A percentile compares a stretch with the other conserved stretches of the same genome.
Evolutionary conservation across 2,797 vertebrate genomes (phyloP).

Genomic region (Syncerus caffer): DNA sequence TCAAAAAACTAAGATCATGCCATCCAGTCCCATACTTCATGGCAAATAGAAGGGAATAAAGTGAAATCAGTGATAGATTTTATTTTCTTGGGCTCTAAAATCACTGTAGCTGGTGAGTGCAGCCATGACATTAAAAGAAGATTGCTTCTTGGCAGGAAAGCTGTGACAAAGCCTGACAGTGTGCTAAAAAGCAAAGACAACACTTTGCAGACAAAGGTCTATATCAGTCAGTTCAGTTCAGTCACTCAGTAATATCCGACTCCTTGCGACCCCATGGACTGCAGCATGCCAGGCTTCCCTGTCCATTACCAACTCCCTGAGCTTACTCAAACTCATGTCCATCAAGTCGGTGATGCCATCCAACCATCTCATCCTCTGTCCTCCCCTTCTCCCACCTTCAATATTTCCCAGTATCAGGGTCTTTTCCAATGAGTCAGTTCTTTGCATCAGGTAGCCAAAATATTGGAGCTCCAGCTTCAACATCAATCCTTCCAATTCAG

Average conservation of each 20-base stretch:
- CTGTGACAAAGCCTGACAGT: background rate
- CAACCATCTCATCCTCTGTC: background rate
- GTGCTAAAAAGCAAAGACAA: background rate
- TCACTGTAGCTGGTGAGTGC: background rate
- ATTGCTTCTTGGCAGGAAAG: background rate
- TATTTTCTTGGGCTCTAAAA: background rate
- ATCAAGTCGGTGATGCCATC: background rate
- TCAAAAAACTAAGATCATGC: background rate
- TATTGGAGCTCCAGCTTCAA: background rate
- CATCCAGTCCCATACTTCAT: background rate
- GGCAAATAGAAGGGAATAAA: background rate
- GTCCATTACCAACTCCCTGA: background rate
- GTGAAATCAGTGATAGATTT: background rate
- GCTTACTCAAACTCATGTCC: background rate
- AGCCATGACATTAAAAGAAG: background rate
- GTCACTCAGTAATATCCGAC: rapidly evolving
- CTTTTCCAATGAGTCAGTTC: background rate
- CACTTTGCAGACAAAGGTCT: background rate
- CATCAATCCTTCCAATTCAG: background rate
- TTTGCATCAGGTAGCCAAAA: background rate
- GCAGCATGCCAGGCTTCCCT: background rate
- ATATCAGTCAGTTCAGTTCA: background rate
- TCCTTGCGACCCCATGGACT: background rate
- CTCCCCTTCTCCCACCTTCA: background rate
- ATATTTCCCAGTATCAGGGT: background rate